phyloP scores from a whole-genome alignment of 2,113 vertebrate genomes.

The Platysternon megacephalum region DNA sequence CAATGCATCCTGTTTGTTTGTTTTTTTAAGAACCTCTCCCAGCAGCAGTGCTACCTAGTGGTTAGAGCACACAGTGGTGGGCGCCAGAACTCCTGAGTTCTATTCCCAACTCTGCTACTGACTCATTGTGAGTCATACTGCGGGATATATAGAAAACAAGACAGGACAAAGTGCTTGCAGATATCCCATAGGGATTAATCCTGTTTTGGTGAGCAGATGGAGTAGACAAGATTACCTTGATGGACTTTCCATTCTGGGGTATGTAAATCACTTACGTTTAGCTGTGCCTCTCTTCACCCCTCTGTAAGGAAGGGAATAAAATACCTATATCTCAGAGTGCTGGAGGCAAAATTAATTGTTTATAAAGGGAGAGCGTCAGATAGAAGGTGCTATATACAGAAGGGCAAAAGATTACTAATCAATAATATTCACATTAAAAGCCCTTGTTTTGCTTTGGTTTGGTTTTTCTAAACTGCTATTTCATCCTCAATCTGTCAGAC shows the following conservation, averaged over 20 bases:
- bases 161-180: background rate
- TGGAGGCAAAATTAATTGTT: background rate
- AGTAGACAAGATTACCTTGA: background rate
- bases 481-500: background rate
- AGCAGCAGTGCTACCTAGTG: background rate
- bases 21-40: background rate
- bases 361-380: background rate
- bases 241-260: background rate
- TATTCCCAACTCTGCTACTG: background rate
- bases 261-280: background rate
- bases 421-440: background rate
- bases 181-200: background rate
- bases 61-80: background rate
- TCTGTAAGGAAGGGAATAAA: background rate
- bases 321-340: background rate
- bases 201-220: background rate
- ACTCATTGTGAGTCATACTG: background rate
- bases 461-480: background rate
- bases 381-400: background rate
- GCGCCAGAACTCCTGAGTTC: background rate
- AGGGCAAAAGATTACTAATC: background rate
- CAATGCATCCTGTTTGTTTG: background rate
- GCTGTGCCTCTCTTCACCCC: background rate
- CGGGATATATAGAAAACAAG: background rate
- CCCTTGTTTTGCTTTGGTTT: background rate